Conservation (phyloP, 1,140 invertebrate species). For the Caenorhabditis remanei region DNA sequence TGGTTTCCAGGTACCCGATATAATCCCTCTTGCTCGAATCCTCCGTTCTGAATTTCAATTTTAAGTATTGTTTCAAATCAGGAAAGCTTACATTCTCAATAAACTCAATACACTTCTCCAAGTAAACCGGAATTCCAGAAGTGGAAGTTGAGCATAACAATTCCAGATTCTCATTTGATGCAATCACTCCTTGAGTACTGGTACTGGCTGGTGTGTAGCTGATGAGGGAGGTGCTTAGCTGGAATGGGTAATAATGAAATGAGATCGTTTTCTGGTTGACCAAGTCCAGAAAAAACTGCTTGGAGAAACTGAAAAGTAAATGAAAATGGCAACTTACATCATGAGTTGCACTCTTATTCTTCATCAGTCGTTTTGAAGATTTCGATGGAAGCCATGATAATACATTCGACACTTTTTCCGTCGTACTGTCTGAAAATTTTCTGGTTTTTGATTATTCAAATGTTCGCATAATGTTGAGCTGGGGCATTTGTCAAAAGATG, state of each 20-base stretch:
- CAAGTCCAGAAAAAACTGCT: slow-evolving; percentile 84
- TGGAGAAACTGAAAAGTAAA: slow-evolving; percentile 82
- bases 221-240: not conserved
- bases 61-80: too few relatives aligned
- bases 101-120: slow-evolving; percentile 93
- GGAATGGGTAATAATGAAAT: not conserved
- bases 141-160: slow-evolving; percentile 69
- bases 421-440: slow-evolving; percentile 8
- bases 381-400: slow-evolving; percentile 74
- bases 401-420: slow-evolving; percentile 61
- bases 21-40: slow-evolving; percentile 92
- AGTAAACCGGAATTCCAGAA: slow-evolving; percentile 87
- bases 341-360: slow-evolving; percentile 83
- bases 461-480: too few relatives aligned
- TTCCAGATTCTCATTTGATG: slow-evolving; percentile 85
- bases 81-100: slow-evolving; percentile 87
- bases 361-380: slow-evolving; percentile 68
- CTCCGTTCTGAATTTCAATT: slow-evolving; percentile 80
- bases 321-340: slow-evolving; percentile 50
- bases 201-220: slow-evolving; percentile 12
- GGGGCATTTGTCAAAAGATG: too few relatives aligned
- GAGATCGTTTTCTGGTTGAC: not conserved
- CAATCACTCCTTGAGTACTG: slow-evolving; percentile 81
- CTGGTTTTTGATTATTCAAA: too few relatives aligned
- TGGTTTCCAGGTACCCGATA: slow-evolving; percentile 93